These are phyloP conservation scores for Melolontha melolontha DNA, from an alignment of 2,888 invertebrate species.

Conservation along the genomic window DNA sequence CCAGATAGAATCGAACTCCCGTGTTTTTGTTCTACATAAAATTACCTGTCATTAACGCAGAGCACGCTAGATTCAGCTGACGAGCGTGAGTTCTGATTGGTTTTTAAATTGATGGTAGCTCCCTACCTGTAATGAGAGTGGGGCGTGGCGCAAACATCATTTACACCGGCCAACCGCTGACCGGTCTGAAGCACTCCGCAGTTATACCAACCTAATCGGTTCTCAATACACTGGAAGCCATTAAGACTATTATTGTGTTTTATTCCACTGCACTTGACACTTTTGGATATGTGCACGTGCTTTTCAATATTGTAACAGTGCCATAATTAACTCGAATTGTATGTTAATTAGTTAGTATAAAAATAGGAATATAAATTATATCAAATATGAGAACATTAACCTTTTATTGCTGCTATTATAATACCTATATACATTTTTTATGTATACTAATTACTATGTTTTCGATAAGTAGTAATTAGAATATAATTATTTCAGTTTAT, in stretches of 20 bases:
- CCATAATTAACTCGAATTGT: not conserved
- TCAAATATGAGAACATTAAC: too few relatives aligned
- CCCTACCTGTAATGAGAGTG: conserved; percentile 65
- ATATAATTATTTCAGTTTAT: too few relatives aligned
- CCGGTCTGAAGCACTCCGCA: conserved; percentile 53
- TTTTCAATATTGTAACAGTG: too few relatives aligned
- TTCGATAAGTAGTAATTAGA: too few relatives aligned
- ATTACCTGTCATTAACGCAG: conserved; percentile 54
- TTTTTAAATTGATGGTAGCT: conserved; percentile 66
- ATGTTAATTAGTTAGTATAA: not conserved
- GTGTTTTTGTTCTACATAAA: conserved; percentile 61
- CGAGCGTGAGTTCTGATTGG: conserved; percentile 64
- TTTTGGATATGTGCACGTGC: conserved; percentile 48
- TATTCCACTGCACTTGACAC: conserved; percentile 55
- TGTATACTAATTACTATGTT: too few relatives aligned
- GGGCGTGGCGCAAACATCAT: conserved; percentile 65
- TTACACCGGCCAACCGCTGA: conserved; percentile 65
- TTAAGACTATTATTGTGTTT: conserved; percentile 57
- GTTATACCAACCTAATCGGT: conserved; percentile 56
- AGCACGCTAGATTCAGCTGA: conserved; percentile 59
- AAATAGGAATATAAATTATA: too few relatives aligned
- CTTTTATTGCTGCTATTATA: too few relatives aligned
- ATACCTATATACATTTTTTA: too few relatives aligned
- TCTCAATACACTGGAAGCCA: conserved; percentile 62
- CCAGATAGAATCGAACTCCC: conserved; percentile 56